Percentiles rank a stretch among this genome's conserved stretches.
These are phyloP conservation scores for Dromiciops gliroides DNA, from an alignment of 2,113 vertebrate species.

Conservation along the genomic window DNA sequence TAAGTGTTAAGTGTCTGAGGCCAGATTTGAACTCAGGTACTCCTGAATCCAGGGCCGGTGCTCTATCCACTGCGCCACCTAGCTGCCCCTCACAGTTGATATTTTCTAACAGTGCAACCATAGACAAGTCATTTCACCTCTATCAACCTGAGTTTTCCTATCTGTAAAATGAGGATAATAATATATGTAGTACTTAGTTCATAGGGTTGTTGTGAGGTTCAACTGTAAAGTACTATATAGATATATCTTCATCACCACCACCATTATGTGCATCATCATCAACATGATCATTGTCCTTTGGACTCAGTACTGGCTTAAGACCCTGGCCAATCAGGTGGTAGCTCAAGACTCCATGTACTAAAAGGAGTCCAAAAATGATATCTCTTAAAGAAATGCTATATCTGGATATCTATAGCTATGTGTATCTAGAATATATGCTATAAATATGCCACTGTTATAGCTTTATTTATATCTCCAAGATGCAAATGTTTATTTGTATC, in stretches of 20 bases:
- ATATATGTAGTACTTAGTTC: not conserved
- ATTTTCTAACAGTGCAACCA: not conserved
- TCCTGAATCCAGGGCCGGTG: no score
- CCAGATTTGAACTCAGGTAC: no score
- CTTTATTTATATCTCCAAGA: not conserved
- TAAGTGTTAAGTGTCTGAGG: no score
- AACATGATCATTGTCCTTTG: no score
- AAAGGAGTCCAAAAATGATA: not conserved
- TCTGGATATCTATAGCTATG: no score
- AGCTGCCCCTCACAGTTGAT: not conserved
- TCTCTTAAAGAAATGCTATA: not conserved
- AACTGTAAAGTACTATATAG: no score
- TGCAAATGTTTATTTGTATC: not conserved
- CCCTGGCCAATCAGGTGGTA: no score
- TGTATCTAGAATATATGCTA: not conserved
- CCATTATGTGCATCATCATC: no score
- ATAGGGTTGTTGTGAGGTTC: no score
- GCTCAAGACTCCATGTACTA: not conserved
- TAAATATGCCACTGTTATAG: not conserved
- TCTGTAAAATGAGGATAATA: not conserved
- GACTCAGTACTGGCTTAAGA: no score
- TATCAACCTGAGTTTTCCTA: not conserved
- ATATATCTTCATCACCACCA: no score
- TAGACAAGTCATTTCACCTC: not conserved
- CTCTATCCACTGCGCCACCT: no score